phyloP scores from a whole-genome alignment of 1,140 invertebrate genomes.

The Wasmannia auropunctata region DNA sequence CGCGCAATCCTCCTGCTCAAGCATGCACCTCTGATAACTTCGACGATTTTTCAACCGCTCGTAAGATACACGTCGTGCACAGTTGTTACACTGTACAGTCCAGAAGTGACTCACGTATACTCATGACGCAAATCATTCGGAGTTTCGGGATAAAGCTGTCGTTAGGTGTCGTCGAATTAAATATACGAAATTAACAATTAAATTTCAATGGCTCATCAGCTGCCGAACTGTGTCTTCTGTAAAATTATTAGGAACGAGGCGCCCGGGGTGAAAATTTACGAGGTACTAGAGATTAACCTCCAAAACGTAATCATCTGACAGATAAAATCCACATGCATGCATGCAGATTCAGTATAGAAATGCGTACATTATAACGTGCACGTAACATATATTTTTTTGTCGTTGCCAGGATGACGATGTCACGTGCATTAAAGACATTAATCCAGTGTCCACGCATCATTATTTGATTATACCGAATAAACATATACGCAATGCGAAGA shows the following conservation, averaged over 20 bases:
- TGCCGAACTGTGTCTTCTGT: slow-evolving; percentile 89
- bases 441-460: slow-evolving; percentile 93
- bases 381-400: slow-evolving; percentile 74
- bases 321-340: background rate
- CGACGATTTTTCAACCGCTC: background rate
- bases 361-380: background rate
- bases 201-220: slow-evolving; percentile 47
- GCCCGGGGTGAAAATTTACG: slow-evolving; percentile 85
- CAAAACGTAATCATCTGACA: background rate
- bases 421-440: slow-evolving; percentile 93
- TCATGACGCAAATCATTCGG: slow-evolving; percentile 13
- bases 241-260: slow-evolving; percentile 88
- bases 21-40: background rate
- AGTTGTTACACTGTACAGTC: background rate
- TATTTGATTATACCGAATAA: slow-evolving; percentile 92
- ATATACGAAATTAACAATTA: background rate
- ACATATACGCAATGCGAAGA: slow-evolving; percentile 91
- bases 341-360: background rate
- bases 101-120: too few relatives aligned
- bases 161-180: background rate
- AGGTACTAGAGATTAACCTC: slow-evolving; percentile 76
- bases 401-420: slow-evolving; percentile 90
- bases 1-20: too few relatives aligned
- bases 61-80: background rate
- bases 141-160: background rate